Evolutionary conservation across 2,797 vertebrate species (phyloP).

Genomic region (Todus mexicanus): DNA sequence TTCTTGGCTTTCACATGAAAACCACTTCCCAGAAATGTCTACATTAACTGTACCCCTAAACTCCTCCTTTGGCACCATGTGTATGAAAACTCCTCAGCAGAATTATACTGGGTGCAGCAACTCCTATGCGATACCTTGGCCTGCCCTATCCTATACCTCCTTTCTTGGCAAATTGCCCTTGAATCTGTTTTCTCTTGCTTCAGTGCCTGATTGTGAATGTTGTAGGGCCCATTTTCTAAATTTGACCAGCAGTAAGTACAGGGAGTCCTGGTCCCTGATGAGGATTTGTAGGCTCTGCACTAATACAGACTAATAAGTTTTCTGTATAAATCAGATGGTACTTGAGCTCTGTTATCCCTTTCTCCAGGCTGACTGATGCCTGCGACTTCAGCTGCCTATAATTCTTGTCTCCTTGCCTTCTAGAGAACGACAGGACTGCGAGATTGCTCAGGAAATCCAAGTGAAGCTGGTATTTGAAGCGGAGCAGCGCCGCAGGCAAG

Average conservation of each 20-base stretch:
- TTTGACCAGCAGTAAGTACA: not conserved
- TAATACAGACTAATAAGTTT: not conserved
- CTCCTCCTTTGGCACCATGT: not conserved
- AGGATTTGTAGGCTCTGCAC: not conserved
- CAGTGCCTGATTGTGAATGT: not conserved
- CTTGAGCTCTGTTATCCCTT: not conserved
- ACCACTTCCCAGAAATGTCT: not conserved
- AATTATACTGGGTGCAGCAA: not conserved
- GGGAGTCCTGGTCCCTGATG: not conserved
- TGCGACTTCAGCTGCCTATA: not conserved
- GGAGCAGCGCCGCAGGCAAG: conserved; percentile 85
- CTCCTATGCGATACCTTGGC: not conserved
- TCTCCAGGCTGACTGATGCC: not conserved
- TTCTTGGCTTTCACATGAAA: not conserved
- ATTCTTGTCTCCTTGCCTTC: conserved; percentile 35
- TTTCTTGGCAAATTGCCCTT: not conserved
- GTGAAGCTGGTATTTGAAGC: conserved; percentile 92
- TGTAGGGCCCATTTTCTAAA: not conserved
- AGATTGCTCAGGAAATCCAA: conserved; percentile 96
- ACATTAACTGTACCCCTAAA: not conserved
- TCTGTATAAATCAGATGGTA: not conserved
- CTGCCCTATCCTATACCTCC: not conserved
- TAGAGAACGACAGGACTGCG: conserved; percentile 89
- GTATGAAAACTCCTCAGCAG: not conserved
- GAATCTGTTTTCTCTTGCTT: not conserved